Evolutionary conservation across 2,113 vertebrate species (phyloP).

Genomic region (Physeter macrocephalus): DNA sequence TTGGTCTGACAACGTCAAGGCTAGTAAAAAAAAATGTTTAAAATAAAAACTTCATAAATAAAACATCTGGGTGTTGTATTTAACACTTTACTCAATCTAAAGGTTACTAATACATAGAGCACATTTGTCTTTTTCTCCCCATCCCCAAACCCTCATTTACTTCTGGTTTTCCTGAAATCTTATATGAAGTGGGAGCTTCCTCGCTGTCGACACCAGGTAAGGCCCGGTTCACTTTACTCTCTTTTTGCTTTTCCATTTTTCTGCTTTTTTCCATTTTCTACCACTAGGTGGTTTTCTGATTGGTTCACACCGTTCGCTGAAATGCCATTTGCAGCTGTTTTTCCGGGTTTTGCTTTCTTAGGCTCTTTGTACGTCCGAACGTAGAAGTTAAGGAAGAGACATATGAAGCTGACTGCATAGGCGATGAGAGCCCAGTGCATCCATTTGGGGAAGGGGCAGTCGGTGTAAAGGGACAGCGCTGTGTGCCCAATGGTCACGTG

Average conservation of each 20-base stretch:
- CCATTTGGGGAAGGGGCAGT: constrained; percentile 99
- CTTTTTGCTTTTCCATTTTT: constrained; percentile 95
- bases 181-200: constrained; percentile 75
- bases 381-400: constrained; percentile 98
- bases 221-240: constrained; percentile 87
- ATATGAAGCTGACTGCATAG: constrained; percentile 96
- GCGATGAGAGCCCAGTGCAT: constrained; percentile 99
- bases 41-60: constrained; percentile 85
- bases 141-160: constrained; percentile 53
- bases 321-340: constrained; percentile 86
- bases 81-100: constrained; percentile 79
- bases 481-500: constrained; percentile 98
- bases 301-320: constrained; percentile 85
- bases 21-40: constrained; percentile 78
- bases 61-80: constrained; percentile 76
- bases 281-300: constrained; percentile 82
- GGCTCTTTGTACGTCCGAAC: constrained; percentile 96
- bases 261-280: constrained; percentile 90
- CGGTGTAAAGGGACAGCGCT: constrained; percentile 95
- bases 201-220: constrained; percentile 79
- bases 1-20: constrained; percentile 68
- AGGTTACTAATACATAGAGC: constrained; percentile 76
- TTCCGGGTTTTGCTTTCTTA: constrained; percentile 86
- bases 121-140: constrained; percentile 71
- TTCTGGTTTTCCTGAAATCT: constrained; percentile 68